Evolutionary conservation across 2,888 invertebrate species (phyloP), one percentile per base, ranked within the genome.

Genomic region (Drosophila acutilabella): DNA sequence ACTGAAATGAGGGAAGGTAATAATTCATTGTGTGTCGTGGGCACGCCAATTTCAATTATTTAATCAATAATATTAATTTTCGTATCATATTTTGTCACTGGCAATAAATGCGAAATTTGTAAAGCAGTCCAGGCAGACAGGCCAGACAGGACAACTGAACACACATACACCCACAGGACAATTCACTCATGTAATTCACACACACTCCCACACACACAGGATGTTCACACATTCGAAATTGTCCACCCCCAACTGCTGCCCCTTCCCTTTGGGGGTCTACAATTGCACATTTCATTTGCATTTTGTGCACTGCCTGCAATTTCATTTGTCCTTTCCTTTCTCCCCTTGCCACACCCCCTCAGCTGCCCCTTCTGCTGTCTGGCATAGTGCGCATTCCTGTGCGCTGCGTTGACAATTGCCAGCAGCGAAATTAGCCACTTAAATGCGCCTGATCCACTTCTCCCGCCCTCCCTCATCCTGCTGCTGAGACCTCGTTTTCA

Each of bases 21-120:
- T 89, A 89, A 90, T 88, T 90, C 82, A 90, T 86, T 74, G 72
- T 64, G 57, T 61, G 64, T 64, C 69, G 80, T 78, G 64, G 71
- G 89, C 90, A 91, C 89, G 91, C 90, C 91, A 90, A 90, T 91
- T 92, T 91, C 92, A 92, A 92, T 92, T 92, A 92, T 91, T 91
- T 91, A 92, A 92, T 92, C 92, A 92, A 92, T 92, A 92, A 91
- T 92, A 92, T 92, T 92, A 92, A 92, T 92, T 92, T 92, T 91
- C 91, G 89, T 91, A 92, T 92, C 91, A 92, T 91, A 92, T 91
- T 92, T 91, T 92, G 92, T 92, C 92, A 91, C 82, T 89, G 90
- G 89, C 92, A 91, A 92, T 92, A 92, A 91, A 91, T 90, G 90
- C 78, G 71, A 86, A 89, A 89, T 89, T 90, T 89, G 88, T 82